Percentiles rank a stretch among this genome's conserved stretches.
Evolutionary conservation across 2,113 vertebrate species (phyloP).

Genomic region (Sminthopsis crassicaudata): DNA sequence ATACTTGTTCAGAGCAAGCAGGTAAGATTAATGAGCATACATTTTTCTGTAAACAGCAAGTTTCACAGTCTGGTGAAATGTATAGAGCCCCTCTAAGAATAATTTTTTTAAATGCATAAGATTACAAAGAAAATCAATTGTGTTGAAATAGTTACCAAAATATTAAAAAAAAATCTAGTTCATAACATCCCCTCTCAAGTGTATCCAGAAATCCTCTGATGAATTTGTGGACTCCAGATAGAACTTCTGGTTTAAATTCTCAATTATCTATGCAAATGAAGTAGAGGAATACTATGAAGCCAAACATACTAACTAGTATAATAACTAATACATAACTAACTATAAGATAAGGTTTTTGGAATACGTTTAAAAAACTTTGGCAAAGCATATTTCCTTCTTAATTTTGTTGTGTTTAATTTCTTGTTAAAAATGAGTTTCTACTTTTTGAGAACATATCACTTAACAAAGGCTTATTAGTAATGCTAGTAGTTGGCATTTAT

Average conservation of each 20-base stretch:
- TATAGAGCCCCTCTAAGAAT: not conserved
- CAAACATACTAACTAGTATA: not conserved
- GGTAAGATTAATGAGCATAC: not conserved
- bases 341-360: constrained; percentile 22
- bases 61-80: not conserved
- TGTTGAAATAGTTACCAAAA: not conserved
- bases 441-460: not conserved
- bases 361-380: not conserved
- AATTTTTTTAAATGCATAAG: not conserved
- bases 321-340: no score
- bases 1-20: not conserved
- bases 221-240: not conserved
- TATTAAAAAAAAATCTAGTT: not conserved
- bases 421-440: not conserved
- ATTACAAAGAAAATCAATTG: not conserved
- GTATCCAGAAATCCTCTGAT: not conserved
- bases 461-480: not conserved
- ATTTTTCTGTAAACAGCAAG: not conserved
- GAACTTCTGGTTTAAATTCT: not conserved
- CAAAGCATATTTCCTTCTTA: not conserved
- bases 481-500: not conserved
- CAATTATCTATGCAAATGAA: not conserved
- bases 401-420: not conserved
- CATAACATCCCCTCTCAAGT: not conserved
- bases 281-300: not conserved